A percentile compares a stretch with the other conserved stretches of the same genome.
Conservation (phyloP, 1,140 invertebrate genomes). For the Halyomorpha halys region DNA sequence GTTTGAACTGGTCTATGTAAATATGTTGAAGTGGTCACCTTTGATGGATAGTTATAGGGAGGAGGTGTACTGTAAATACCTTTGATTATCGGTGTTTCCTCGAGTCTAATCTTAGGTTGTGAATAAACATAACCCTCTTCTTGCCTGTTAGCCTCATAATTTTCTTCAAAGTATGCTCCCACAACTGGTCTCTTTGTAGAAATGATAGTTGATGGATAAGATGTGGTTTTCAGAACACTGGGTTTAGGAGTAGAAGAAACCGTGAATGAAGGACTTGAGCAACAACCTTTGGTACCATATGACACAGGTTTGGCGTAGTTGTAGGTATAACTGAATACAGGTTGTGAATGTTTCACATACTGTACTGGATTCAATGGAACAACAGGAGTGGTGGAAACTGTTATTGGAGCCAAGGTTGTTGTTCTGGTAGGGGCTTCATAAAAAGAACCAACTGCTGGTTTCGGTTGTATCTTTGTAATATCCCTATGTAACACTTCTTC, state of each 20-base stretch:
- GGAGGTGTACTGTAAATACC: background rate
- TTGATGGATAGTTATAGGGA: background rate
- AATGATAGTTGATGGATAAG: background rate
- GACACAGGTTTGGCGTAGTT: background rate
- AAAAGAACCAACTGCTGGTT: background rate
- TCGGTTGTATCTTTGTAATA: background rate
- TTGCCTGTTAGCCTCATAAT: slow-evolving; percentile 26
- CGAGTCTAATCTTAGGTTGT: background rate
- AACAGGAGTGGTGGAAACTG: slow-evolving; percentile 23
- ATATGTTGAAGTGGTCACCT: slow-evolving; percentile 15
- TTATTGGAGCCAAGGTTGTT: background rate
- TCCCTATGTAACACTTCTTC: background rate
- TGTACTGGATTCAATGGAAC: slow-evolving; percentile 28
- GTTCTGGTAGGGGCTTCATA: background rate
- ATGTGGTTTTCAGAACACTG: background rate
- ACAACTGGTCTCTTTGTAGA: slow-evolving; percentile 14
- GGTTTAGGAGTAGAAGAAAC: slow-evolving; percentile 13
- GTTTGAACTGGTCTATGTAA: slow-evolving; percentile 23
- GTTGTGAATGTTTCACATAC: slow-evolving; percentile 20
- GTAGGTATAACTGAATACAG: background rate
- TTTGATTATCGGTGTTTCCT: background rate
- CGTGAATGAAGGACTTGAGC: background rate
- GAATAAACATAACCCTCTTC: slow-evolving; percentile 6
- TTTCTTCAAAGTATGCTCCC: slow-evolving; percentile 26
- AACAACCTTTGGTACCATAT: background rate